Conservation (phyloP, 2,888 invertebrate species). For the Onthophagus sagittarius region DNA sequence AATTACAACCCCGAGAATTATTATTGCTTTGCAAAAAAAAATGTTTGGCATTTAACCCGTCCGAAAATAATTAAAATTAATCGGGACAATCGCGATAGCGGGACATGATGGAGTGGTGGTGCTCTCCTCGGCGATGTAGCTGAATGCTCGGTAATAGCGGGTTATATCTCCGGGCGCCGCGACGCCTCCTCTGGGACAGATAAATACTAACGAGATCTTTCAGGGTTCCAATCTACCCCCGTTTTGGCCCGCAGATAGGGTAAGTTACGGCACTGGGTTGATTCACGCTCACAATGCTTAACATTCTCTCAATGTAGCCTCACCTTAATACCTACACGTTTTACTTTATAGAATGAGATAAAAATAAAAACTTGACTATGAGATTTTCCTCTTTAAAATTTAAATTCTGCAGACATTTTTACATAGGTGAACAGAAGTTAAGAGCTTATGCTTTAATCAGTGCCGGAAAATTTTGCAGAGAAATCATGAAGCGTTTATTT, state of each 20-base stretch:
- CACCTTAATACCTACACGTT: neutral
- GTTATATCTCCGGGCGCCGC: slow-evolving; percentile 38
- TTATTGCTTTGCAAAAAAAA: neutral
- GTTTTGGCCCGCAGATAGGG: neutral
- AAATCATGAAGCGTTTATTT: too few species aligned
- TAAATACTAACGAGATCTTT: slow-evolving; percentile 51
- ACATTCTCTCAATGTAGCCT: neutral
- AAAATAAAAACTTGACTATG: too few species aligned
- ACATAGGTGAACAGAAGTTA: too few species aligned
- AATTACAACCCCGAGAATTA: neutral
- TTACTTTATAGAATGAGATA: neutral
- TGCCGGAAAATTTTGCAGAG: too few species aligned
- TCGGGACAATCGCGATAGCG: slow-evolving; percentile 45
- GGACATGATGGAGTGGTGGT: slow-evolving; percentile 45
- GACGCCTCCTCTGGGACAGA: slow-evolving; percentile 44
- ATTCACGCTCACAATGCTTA: neutral
- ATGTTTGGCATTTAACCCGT: slow-evolving; percentile 15
- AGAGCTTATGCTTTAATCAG: too few species aligned
- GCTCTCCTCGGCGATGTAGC: slow-evolving; percentile 24
- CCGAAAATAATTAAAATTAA: slow-evolving; percentile 47
- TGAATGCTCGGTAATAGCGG: slow-evolving; percentile 33
- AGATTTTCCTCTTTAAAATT: too few species aligned
- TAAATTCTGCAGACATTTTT: too few species aligned
- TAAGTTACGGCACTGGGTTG: neutral
- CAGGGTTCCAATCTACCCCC: slow-evolving; percentile 45